phyloP scores from a whole-genome alignment of 2,113 vertebrate species.

The Mesoclemmys tuberculata region DNA sequence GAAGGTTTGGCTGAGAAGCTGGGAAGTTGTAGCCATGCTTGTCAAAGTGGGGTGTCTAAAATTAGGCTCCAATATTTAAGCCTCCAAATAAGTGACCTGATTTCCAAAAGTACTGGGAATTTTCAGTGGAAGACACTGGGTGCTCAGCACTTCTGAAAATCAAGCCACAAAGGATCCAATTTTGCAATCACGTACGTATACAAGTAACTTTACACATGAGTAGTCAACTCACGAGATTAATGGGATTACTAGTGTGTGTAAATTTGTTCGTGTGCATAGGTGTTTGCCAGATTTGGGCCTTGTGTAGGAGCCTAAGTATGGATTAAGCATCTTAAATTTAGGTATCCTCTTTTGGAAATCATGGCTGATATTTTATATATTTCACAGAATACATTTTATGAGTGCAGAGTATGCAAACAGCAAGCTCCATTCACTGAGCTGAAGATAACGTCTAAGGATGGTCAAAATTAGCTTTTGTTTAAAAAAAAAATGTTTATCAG shows the following conservation, averaged over 20 bases:
- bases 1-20: conserved; percentile 33
- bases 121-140: not conserved
- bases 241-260: not conserved
- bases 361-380: not conserved
- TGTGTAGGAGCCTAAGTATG: conserved; percentile 9
- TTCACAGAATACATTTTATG: not conserved
- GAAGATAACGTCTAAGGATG: conserved; percentile 6
- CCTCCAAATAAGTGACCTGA: conserved; percentile 40
- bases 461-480: conserved; percentile 21
- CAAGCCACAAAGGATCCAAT: not conserved
- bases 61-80: conserved; percentile 37
- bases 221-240: not conserved
- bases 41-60: conserved; percentile 41
- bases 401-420: not conserved
- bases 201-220: not conserved
- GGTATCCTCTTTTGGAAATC: not conserved
- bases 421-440: not conserved
- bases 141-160: not conserved
- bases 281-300: not conserved
- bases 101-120: conserved; percentile 25
- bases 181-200: not conserved
- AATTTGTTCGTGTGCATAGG: not conserved
- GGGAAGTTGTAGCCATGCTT: conserved; percentile 17
- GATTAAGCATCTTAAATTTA: not conserved
- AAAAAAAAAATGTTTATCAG: conserved; percentile 45